Evolutionary conservation across 2,888 invertebrate species (phyloP).

Genomic region (Idaea straminata): DNA sequence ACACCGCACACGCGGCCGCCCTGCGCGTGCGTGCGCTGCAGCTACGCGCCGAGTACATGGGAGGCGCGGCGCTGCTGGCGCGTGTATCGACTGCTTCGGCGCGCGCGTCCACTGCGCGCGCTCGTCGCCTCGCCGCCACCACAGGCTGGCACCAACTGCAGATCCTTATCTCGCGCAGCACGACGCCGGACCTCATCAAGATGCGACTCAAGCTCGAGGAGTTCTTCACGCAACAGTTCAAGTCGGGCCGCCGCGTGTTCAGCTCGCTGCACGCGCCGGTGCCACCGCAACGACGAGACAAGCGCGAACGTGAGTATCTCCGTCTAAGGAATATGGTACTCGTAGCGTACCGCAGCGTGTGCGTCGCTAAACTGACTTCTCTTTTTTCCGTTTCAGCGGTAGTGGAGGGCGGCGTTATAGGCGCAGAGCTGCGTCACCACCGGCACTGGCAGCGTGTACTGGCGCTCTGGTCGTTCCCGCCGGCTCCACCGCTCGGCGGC

Average conservation of each 20-base stretch:
- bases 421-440: slow-evolving; percentile 87
- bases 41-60: slow-evolving; percentile 98
- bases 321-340: background rate
- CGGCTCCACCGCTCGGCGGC: slow-evolving; percentile 88
- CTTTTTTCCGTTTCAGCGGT: slow-evolving; percentile 12
- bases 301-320: slow-evolving; percentile 53
- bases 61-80: slow-evolving; percentile 95
- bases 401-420: slow-evolving; percentile 28
- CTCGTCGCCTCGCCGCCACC: slow-evolving; percentile 26
- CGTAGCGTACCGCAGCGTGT: too few relatives aligned
- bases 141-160: slow-evolving; percentile 97
- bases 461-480: slow-evolving; percentile 86
- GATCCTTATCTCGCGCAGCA: slow-evolving; percentile 97
- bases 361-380: too few relatives aligned
- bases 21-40: slow-evolving; percentile 92
- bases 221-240: slow-evolving; percentile 98
- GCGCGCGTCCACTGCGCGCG: slow-evolving; percentile 87
- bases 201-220: slow-evolving; percentile 98
- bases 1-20: slow-evolving; percentile 93
- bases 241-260: slow-evolving; percentile 95
- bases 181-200: slow-evolving; percentile 97
- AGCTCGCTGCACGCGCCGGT: slow-evolving; percentile 80
- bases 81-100: slow-evolving; percentile 89
- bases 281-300: slow-evolving; percentile 41
- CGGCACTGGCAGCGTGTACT: slow-evolving; percentile 97